Percentiles rank a stretch among this genome's conserved stretches.
These are phyloP conservation scores for Brachyrhaphis roseni DNA, from an alignment of 2,797 vertebrate species.

Conservation along the genomic window DNA sequence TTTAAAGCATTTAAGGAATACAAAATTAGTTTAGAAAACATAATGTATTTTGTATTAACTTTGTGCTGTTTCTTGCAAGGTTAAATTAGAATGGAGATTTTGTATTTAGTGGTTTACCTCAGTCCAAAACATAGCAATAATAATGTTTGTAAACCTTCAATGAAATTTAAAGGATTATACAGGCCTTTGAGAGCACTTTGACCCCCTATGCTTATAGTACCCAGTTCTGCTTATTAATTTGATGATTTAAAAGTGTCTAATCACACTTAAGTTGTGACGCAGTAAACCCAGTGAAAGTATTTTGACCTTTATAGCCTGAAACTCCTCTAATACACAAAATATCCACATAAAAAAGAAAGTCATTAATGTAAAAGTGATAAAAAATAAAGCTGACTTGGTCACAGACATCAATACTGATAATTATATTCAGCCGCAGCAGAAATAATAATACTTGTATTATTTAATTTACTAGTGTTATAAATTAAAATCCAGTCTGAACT, in stretches of 20 bases:
- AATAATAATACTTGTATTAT: neutral
- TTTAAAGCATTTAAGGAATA: neutral
- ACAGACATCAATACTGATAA: neutral
- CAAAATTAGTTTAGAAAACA: neutral
- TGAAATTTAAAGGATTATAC: neutral
- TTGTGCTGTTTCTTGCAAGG: neutral
- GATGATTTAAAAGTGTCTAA: neutral
- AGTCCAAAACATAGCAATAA: neutral
- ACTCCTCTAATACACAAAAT: neutral
- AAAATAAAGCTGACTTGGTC: neutral
- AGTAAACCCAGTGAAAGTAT: neutral
- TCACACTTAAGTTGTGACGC: neutral
- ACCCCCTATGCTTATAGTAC: neutral
- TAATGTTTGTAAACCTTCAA: neutral
- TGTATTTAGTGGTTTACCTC: neutral
- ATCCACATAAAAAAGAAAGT: neutral
- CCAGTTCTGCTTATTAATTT: neutral
- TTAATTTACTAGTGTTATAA: neutral
- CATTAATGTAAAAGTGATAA: neutral
- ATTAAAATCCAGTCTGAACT: slow-evolving; percentile 33
- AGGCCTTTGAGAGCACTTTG: neutral
- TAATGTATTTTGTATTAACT: neutral
- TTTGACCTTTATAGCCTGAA: neutral
- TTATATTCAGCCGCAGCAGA: neutral
- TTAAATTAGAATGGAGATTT: neutral